Evolutionary conservation across 1,140 invertebrate genomes (phyloP).

Genomic region (Chironomus striatipennis): DNA sequence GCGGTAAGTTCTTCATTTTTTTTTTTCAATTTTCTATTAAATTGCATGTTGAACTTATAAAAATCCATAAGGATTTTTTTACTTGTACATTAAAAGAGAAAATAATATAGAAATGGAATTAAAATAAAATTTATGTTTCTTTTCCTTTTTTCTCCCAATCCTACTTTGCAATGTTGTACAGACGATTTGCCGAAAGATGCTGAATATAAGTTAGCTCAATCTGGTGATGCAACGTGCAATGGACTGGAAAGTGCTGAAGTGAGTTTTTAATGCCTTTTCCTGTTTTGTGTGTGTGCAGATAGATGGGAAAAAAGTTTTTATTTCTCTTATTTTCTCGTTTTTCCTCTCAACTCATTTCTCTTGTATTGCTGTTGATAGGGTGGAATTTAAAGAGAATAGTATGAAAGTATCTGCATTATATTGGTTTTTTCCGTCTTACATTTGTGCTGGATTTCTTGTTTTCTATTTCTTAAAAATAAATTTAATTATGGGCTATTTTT

Average conservation of each 20-base stretch:
- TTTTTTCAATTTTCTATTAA: not conserved
- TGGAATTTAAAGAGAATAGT: not conserved
- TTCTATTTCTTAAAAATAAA: not conserved
- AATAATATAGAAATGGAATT: too few relatives aligned
- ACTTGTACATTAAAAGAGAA: not conserved
- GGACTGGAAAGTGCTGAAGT: conserved; percentile 64
- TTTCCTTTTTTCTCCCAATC: too few relatives aligned
- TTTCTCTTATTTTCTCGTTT: not conserved
- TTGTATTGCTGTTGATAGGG: not conserved
- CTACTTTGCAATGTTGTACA: not conserved
- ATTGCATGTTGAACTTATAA: not conserved
- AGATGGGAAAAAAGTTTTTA: not conserved
- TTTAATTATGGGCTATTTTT: too few relatives aligned
- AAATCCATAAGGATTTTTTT: not conserved
- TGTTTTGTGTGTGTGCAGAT: not conserved
- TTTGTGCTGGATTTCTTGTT: not conserved
- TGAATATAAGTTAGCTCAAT: conserved; percentile 74
- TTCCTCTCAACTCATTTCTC: not conserved
- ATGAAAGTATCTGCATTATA: not conserved
- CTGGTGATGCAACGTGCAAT: conserved; percentile 81
- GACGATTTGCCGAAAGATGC: conserved; percentile 43
- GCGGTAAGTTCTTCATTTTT: not conserved
- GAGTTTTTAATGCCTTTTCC: conserved; percentile 27
- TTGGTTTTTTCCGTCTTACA: not conserved
- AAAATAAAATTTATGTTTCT: conserved; percentile 25